Evolutionary conservation across 2,113 vertebrate species (phyloP), one percentile per base, ranked within the genome.

Genomic region (Turdus rufiventris): DNA sequence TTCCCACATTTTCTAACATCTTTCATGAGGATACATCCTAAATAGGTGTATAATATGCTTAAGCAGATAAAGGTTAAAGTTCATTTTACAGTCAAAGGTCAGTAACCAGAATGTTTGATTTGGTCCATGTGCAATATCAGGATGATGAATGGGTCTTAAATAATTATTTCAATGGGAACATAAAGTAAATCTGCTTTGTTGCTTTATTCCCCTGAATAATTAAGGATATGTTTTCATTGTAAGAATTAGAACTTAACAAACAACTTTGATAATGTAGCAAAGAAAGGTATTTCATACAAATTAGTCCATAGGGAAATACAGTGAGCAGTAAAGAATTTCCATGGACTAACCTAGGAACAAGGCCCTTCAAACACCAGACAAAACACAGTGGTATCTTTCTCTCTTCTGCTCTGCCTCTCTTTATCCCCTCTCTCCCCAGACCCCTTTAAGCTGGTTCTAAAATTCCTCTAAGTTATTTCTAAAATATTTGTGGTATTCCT

Each of bases 221-320:
- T 60, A 61, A 74, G 57, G 18, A 7, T 40, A 12, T 78, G 3
- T 74, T 96, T 89, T 88, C 67, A 25, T 47, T 72, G 62, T 61
- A 67, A 36, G 60, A 88, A 61, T 67, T 86, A 87, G 45, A 86
- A 63, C 68, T 80, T 80, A 93, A 67, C 34, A 88, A 89, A 63
- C 21, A 85, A n/a, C 43, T 88, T 63, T 57, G 67, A 78, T 80
- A 94, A 81, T 53, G n/a, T 58, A 60, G 82, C 13, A 61, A 42
- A 62, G 58, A 56, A 83, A 88, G 54, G 10, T 70, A 48, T 83
- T 90, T 88, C 8, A 40, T 56, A 56, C 57, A 87, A 57, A 92
- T 94, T 89, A 85, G 76, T 78, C 80, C 61, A 20, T 31, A 36
- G 79, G 83, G 92, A 91, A 91, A 93, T 71, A 77, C 77, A 84